phyloP scores from a whole-genome alignment of 2,797 vertebrate genomes.

The Hippocampus kuda region DNA sequence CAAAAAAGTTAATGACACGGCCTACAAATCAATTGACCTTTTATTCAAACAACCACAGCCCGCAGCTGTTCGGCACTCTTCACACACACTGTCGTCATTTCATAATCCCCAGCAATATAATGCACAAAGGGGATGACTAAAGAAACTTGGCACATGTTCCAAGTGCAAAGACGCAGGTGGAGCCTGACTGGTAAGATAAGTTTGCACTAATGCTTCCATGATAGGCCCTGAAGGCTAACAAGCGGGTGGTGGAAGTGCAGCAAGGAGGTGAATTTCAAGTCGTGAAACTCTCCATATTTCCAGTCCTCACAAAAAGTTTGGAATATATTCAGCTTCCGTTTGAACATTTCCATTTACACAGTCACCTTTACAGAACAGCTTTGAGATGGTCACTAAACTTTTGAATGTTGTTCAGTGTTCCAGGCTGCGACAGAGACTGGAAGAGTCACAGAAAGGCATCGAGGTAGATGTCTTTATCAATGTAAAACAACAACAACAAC shows the following conservation, averaged over 20 bases:
- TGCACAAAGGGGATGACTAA: neutral
- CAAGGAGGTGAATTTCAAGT: no score
- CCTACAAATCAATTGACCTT: neutral
- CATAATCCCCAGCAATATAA: neutral
- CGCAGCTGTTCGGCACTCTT: neutral
- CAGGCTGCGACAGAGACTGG: neutral
- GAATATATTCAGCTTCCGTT: neutral
- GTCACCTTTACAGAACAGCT: no score
- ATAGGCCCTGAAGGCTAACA: no score
- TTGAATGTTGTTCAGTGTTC: neutral
- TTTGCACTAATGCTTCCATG: slow-evolving; percentile 12
- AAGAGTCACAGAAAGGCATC: neutral
- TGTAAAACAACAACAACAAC: neutral
- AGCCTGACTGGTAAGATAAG: slow-evolving; percentile 21
- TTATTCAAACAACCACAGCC: neutral
- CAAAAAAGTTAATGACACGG: neutral
- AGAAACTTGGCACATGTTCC: neutral
- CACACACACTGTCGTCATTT: neutral
- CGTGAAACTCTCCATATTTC: neutral
- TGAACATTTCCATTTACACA: no score
- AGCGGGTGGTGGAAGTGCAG: no score
- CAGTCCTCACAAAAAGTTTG: neutral
- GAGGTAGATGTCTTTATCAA: neutral
- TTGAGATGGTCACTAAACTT: neutral
- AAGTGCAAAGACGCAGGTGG: slow-evolving; percentile 10